These are phyloP conservation scores for Oasisia sp. DNA, from an alignment of 2,888 invertebrate genomes.

Conservation along the genomic window DNA sequence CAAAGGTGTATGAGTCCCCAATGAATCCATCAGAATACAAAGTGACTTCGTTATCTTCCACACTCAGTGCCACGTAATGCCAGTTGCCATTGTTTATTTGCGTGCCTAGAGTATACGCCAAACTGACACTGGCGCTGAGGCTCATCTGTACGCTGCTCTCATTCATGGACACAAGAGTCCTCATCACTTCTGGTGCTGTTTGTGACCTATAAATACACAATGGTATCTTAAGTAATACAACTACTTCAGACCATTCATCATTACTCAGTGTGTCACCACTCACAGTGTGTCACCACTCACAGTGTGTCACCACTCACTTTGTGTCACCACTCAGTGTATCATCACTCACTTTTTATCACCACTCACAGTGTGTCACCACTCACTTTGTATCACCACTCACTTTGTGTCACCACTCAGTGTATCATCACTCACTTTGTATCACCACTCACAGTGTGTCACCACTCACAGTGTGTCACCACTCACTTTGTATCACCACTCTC, in stretches of 20 bases:
- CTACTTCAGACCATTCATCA: not conserved
- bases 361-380: not conserved
- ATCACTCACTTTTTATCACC: not conserved
- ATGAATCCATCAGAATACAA: not conserved
- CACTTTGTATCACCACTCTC: not conserved
- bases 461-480: not conserved
- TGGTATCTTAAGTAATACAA: not conserved
- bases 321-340: not conserved
- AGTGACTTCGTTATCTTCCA: not conserved
- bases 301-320: not conserved
- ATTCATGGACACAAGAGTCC: slow-evolving; percentile 17
- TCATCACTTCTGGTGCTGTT: not conserved
- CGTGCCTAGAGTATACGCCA: not conserved
- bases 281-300: slow-evolving; percentile 7
- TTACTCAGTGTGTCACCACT: not conserved
- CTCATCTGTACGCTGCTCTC: not conserved
- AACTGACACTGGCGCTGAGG: not conserved
- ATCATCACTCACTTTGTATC: not conserved
- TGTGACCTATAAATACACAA: slow-evolving; percentile 17
- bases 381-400: not conserved
- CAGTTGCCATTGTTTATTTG: slow-evolving; percentile 17
- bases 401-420: not conserved
- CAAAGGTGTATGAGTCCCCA: not conserved
- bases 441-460: not conserved
- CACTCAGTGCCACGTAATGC: slow-evolving; percentile 20